These are phyloP conservation scores for Sterna hirundo DNA, from an alignment of 2,113 vertebrate genomes.

Conservation along the genomic window DNA sequence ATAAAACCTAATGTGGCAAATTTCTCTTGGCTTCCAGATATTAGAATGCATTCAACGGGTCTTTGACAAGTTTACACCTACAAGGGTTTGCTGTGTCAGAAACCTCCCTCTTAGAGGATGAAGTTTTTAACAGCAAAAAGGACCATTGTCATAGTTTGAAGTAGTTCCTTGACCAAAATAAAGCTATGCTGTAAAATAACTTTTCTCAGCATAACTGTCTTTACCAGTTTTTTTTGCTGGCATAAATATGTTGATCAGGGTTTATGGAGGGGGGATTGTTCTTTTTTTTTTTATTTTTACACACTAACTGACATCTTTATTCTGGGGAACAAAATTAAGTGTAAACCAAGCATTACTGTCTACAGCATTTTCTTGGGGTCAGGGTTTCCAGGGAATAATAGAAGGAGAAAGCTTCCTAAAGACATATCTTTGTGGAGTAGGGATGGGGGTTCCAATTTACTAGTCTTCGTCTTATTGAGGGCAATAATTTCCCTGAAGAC, in stretches of 20 bases:
- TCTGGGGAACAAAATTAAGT: constrained; percentile 41
- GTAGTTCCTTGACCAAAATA: neutral
- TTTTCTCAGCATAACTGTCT: neutral
- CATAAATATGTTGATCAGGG: neutral
- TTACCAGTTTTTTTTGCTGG: neutral
- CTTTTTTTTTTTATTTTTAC: constrained; percentile 2
- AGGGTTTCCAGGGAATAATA: constrained; percentile 50
- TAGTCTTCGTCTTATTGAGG: constrained; percentile 68
- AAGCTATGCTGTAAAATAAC: neutral
- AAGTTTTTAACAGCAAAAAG: neutral
- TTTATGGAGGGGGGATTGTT: neutral
- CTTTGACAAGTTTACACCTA: neutral
- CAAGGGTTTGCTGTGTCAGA: neutral
- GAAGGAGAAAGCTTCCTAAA: constrained; percentile 55
- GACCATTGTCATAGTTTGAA: neutral
- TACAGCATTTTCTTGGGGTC: constrained; percentile 34
- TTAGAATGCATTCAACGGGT: neutral
- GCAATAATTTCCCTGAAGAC: constrained; percentile 70
- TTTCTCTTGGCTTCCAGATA: neutral
- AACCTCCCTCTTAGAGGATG: neutral
- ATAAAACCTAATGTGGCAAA: neutral
- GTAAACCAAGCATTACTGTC: constrained; percentile 30
- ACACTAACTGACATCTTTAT: constrained; percentile 53
- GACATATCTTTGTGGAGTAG: constrained; percentile 64
- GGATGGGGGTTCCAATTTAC: constrained; percentile 59